Conservation (phyloP, 2,797 vertebrate genomes). For the Sarcophilus harrisii region DNA sequence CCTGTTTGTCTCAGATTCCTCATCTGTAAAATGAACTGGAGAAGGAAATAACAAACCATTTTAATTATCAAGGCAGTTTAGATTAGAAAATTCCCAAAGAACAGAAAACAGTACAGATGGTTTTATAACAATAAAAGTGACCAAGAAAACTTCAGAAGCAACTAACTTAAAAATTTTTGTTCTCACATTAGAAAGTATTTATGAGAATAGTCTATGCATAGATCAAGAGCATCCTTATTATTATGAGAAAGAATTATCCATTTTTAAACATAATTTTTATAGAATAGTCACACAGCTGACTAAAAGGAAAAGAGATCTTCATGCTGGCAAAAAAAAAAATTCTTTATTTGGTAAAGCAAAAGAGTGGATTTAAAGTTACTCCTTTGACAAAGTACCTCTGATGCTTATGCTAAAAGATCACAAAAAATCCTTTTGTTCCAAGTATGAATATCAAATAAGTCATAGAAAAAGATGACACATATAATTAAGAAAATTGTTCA, state of each 20-base stretch:
- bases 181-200: neutral
- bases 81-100: neutral
- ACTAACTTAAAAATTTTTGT: neutral
- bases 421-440: neutral
- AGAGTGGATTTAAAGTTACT: neutral
- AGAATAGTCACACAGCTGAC: neutral
- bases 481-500: neutral
- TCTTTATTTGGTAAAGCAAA: neutral
- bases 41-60: neutral
- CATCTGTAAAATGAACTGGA: neutral
- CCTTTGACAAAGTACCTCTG: neutral
- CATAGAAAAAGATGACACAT: neutral
- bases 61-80: neutral
- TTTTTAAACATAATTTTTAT: neutral
- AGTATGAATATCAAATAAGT: neutral
- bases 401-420: neutral
- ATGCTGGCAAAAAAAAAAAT: neutral
- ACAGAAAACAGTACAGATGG: neutral
- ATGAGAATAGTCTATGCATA: neutral
- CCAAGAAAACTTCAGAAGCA: neutral
- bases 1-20: neutral
- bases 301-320: neutral
- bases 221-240: neutral
- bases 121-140: neutral
- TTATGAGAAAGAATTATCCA: neutral